Evolutionary conservation across 2,113 vertebrate species (phyloP).

Genomic region (Arothron firmamentum): DNA sequence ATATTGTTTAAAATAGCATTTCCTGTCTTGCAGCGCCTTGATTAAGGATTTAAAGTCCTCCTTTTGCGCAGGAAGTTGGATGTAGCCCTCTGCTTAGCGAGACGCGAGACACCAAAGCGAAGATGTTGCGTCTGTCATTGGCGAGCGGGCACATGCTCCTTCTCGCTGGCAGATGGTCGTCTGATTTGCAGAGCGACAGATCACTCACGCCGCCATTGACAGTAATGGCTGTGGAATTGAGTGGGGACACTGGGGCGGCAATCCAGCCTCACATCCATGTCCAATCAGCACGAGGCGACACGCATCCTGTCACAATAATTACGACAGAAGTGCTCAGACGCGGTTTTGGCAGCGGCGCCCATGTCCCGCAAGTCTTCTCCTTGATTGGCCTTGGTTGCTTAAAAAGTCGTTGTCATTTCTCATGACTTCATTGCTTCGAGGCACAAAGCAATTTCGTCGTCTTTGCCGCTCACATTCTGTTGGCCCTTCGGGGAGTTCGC

Average conservation of each 20-base stretch:
- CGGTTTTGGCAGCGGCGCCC: constrained; percentile 46
- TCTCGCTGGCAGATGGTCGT: constrained; percentile 56
- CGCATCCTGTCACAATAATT: constrained; percentile 68
- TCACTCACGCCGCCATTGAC: constrained; percentile 57
- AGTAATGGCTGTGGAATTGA: constrained; percentile 70
- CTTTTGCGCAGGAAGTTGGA: neutral
- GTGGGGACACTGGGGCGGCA: constrained; percentile 55
- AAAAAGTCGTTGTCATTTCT: constrained; percentile 69
- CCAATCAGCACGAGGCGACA: constrained; percentile 59
- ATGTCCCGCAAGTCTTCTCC: constrained; percentile 55
- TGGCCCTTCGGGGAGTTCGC: constrained; percentile 62
- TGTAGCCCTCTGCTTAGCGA: no score
- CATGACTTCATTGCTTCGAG: constrained; percentile 68
- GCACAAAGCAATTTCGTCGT: constrained; percentile 67
- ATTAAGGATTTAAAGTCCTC: no score
- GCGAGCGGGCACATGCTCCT: constrained; percentile 25
- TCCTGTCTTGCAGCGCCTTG: no score
- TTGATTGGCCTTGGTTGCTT: constrained; percentile 68
- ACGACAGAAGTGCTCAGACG: constrained; percentile 60
- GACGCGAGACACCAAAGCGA: constrained; percentile 1
- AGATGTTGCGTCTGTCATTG: constrained; percentile 14
- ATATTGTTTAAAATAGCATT: no score
- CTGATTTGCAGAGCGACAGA: constrained; percentile 57
- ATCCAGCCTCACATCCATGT: constrained; percentile 55
- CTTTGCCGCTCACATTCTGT: constrained; percentile 47